Evolutionary conservation across 2,797 vertebrate species (phyloP).

Genomic region (Labroides dimidiatus): DNA sequence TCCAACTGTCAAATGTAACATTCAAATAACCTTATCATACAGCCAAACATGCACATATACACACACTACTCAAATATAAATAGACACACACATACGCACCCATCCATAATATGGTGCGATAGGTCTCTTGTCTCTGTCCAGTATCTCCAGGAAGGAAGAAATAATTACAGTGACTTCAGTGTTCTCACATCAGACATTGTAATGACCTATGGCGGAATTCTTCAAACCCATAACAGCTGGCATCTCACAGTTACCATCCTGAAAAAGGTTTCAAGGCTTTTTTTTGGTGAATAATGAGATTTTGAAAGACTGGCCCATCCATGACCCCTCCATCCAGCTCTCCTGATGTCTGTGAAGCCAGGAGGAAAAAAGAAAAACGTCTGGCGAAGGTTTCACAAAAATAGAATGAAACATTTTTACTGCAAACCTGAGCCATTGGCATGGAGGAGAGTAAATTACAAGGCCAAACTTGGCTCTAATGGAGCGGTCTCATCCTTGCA

Average conservation of each 20-base stretch:
- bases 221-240: conserved; percentile 40
- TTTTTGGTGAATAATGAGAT: conserved; percentile 46
- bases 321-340: background rate
- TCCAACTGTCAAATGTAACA: no score
- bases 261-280: conserved; percentile 27
- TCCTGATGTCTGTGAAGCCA: conserved; percentile 14
- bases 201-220: conserved; percentile 24
- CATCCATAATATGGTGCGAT: conserved; percentile 15
- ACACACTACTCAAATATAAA: no score
- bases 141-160: conserved; percentile 3
- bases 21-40: no score
- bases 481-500: conserved; percentile 39
- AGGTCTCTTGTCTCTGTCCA: conserved; percentile 18
- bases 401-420: conserved; percentile 40
- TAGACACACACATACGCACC: no score
- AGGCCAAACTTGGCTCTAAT: conserved; percentile 40
- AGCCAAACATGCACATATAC: no score
- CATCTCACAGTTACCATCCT: conserved; percentile 15
- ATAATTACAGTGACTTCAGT: conserved; percentile 31
- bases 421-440: conserved; percentile 19
- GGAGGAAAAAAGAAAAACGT: conserved; percentile 16
- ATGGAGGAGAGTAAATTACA: conserved; percentile 31
- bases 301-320: conserved; percentile 36
- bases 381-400: conserved; percentile 36
- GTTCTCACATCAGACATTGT: conserved; percentile 27